Evolutionary conservation across 2,888 invertebrate genomes (phyloP), one percentile per base, ranked within the genome.

Genomic region (Harpalus rubripes): DNA sequence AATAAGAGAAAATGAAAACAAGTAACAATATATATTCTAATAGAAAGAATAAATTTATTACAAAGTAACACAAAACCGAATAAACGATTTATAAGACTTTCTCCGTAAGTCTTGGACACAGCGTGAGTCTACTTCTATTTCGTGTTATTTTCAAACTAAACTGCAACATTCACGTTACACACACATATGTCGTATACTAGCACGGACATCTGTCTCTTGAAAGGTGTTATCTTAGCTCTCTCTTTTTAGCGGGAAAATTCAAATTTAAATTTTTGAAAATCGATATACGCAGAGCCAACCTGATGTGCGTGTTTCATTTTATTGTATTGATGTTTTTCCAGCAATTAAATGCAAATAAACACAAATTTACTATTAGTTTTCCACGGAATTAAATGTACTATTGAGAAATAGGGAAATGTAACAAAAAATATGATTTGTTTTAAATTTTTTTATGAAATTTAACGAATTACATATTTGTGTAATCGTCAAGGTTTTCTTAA

Each of bases 81-180:
- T 41, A 61, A 80, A 61, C 61, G 26, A 80, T 18, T 80, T 80
- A 61, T 39, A 80, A 61, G 26, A 80, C 80, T 80, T 80, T 80
- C 80, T 18, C 80, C 16, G 80, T 78, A 59, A 59, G 61, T 56
- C 56, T 78, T 41, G 18, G 15, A 32, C 58, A 80, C 80, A 63
- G 80, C 80, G 39, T 80, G 78, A 80, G 18, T 63, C 61, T 15
- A 39, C 59, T n/a, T 59, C 79, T 80, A 61, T 80, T 80, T 80
- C 61, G 61, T 80, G 61, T 80, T 80, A 80, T 80, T 80, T 80
- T 80, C 80, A 80, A 80, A 80, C 80, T 80, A 80, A 80, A 58
- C 58, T 15, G 59, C 26, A 80, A 80, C 61, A 80, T 59, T 22
- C 80, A 80, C 80, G 80, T 61, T 80, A 61, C 41, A 39, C 52